Base-by-base conservation (phyloP, 37 sponge, comb jelly and placozoan genomes). In the Trichoplax adhaerens region DNA sequence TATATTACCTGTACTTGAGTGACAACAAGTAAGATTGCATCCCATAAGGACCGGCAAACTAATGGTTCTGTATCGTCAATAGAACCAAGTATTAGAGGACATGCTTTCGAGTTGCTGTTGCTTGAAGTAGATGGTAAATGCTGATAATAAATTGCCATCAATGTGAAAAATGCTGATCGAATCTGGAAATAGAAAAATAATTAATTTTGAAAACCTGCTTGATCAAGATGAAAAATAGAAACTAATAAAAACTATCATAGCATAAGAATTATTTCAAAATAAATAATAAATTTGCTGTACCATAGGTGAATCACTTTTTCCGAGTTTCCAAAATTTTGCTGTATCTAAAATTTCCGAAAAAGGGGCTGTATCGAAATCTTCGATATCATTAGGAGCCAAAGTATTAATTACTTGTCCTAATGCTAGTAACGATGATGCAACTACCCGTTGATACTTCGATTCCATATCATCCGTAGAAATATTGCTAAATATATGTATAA, bases 21-120 rank as follows among this genome's bases (percentile, higher is more conserved):
- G 8, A 79, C 48, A 12, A 76, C 53, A 48, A 66, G 65, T 2
- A 79, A 73, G 1, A 56, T 58, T 48, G 84, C 73, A 64, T 84
- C 84, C 84, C 84, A 84, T 48, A 79, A 56, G 1, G 77, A 69
- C 0, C 77, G 77, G n/a, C 76, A 58, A 7, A 84, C 84, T 0
- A 54, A 7, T 60, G 84, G 77, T 2, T 84, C 81, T 59, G 52
- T 71, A 77, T 84, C 84, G 55, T 77, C 72, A 52, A 84, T 73
- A 1, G 71, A 69, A 58, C 73, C 65, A 1, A 84, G 77, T 4
- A 80, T 77, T 53, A 60, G 4, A 4, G 77, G n/a, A 62, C 84
- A 84, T 68, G 77, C 73, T 46, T 52, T 68, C 52, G 76, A 72
- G 53, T 63, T 64, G 3, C 71, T 58, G 4, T 48, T 8, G 52